Conservation (phyloP, 1,140 invertebrate genomes). For the Chymomyza costata region DNA sequence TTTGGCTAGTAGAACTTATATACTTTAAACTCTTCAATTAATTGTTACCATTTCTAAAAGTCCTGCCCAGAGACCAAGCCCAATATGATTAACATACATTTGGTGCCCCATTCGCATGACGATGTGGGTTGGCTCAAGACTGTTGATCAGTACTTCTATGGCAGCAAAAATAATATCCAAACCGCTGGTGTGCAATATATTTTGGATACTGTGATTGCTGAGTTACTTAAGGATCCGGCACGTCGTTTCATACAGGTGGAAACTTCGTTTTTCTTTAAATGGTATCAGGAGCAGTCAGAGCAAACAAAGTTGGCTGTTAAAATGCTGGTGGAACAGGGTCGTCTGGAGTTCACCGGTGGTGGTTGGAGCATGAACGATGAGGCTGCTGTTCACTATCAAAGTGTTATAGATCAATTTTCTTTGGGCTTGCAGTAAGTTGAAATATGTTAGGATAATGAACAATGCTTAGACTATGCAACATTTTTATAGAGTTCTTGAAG, state of each 20-base stretch:
- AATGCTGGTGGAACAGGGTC: slow-evolving; percentile 82
- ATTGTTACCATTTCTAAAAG: no score
- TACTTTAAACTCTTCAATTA: not conserved
- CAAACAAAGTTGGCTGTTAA: slow-evolving; percentile 77
- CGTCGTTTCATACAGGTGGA: slow-evolving; percentile 86
- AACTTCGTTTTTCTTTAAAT: slow-evolving; percentile 93
- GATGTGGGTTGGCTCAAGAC: slow-evolving; percentile 96
- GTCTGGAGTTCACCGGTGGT: slow-evolving; percentile 91
- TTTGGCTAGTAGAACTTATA: not conserved
- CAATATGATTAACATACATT: slow-evolving; percentile 86
- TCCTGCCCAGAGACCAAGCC: slow-evolving; percentile 66
- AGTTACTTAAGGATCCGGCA: slow-evolving; percentile 83
- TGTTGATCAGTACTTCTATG: slow-evolving; percentile 94
- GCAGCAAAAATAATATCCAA: slow-evolving; percentile 82
- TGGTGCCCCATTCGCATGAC: slow-evolving; percentile 89
- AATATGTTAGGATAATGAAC: not conserved
- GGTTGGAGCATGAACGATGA: slow-evolving; percentile 97
- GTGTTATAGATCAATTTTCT: slow-evolving; percentile 94
- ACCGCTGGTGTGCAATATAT: slow-evolving; percentile 93
- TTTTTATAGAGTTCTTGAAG: slow-evolving; percentile 78
- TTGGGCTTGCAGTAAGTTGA: slow-evolving; percentile 83
- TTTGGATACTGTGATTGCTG: slow-evolving; percentile 89
- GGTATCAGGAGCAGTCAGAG: slow-evolving; percentile 89
- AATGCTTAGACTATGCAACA: not conserved
- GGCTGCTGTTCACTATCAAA: slow-evolving; percentile 92